Evolutionary conservation across 2,113 vertebrate species (phyloP).

Genomic region (Eulemur rufifrons): DNA sequence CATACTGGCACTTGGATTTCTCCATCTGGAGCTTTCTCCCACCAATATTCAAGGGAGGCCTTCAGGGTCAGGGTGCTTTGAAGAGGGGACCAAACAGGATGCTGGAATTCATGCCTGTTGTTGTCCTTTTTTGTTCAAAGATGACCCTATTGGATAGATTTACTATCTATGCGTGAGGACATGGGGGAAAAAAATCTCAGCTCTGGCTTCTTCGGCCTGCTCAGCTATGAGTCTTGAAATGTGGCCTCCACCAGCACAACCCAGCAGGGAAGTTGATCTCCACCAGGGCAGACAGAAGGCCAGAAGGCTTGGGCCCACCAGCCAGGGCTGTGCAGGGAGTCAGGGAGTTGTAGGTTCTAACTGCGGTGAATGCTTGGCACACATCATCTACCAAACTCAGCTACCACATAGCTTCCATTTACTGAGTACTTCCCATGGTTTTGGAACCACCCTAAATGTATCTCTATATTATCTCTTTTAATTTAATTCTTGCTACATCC

Average conservation of each 20-base stretch:
- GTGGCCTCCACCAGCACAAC: background rate
- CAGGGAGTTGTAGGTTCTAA: background rate
- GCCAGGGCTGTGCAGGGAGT: background rate
- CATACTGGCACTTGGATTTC: constrained; percentile 24
- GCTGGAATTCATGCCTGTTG: background rate
- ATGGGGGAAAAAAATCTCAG: background rate
- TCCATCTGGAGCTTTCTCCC: background rate
- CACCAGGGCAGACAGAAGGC: background rate
- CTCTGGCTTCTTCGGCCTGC: background rate
- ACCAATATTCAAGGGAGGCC: background rate
- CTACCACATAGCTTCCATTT: constrained; percentile 12
- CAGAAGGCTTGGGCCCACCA: background rate
- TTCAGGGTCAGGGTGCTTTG: constrained; percentile 7
- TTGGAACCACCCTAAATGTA: background rate
- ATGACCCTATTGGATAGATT: constrained; percentile 11
- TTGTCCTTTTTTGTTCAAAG: constrained; percentile 38
- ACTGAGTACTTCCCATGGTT: background rate
- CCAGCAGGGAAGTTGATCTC: background rate
- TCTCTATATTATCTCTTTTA: background rate
- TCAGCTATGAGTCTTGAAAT: background rate
- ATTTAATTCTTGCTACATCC: background rate
- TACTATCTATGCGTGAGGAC: background rate
- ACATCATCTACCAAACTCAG: background rate
- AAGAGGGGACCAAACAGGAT: constrained; percentile 10
- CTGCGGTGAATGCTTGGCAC: background rate